Base-by-base conservation (phyloP, 2,888 invertebrate species). In the Leptinotarsa tumamoca region DNA sequence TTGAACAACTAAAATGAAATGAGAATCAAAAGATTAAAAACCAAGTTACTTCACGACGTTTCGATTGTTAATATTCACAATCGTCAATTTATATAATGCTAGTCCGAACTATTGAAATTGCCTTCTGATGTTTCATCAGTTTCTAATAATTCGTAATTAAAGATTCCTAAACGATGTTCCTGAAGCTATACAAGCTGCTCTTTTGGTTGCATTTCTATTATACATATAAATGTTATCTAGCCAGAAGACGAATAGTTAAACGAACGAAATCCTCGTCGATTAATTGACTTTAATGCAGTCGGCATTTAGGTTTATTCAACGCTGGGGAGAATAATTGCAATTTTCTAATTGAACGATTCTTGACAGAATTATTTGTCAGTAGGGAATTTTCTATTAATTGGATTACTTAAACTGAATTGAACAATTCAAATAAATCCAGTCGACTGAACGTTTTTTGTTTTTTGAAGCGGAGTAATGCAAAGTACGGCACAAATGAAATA, bases 241-340 rank as follows among this genome's bases (percentile, higher is more conserved):
- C 17, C 33, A 43, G 58, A 58, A 68, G 72, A 54, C 58, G 17
- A 58, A 50, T 58, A 14, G 58, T 68, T 58, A 50, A 72, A 67
- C 49, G 54, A 50, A 72, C 51, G 21, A 72, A 67, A 67, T 67
- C 43, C 58, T 27, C 17, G 67, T 68, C 72, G 18, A 67, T 72
- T 56, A 72, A 72, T 72, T 50, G 56, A 54, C 72, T 67, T 72
- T 67, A 72, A 68, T 68, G 72, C 56, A 72, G 68, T 68, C 68
- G 67, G 67, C 68, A 72, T 72, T 68, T 23, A 67, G 54, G 23
- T 68, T 58, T 58, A 68, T 68, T 67, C 58, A 49, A 68, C 56
- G 15, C 66, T 21, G 27, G 52, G 49, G 72, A 72, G 67, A 21
- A 67, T 72, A 67, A 72, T 72, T 51, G 33, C 67, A 27, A 67